These are phyloP conservation scores for Acrobasis repandana DNA, from an alignment of 2,888 invertebrate genomes.

Conservation along the genomic window DNA sequence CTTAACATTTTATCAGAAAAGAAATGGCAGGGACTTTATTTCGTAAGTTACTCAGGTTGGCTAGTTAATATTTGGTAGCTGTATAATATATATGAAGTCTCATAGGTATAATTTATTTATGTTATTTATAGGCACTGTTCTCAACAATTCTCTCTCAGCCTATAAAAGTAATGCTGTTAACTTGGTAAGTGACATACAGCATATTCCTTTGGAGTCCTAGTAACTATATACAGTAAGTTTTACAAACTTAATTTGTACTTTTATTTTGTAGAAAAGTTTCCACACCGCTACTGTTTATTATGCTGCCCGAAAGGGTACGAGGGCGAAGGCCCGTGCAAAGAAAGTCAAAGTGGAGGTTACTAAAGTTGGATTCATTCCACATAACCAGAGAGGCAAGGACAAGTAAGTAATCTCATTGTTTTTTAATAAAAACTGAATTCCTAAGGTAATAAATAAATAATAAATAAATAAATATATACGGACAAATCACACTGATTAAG, in stretches of 20 bases:
- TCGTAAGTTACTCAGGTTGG: slow-evolving; percentile 48
- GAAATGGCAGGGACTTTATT: slow-evolving; percentile 66
- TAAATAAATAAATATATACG: too few species aligned
- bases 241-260: slow-evolving; percentile 16
- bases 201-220: neutral
- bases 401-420: slow-evolving; percentile 38
- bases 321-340: slow-evolving; percentile 88
- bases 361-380: slow-evolving; percentile 89
- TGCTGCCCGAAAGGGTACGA: slow-evolving; percentile 92
- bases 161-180: slow-evolving; percentile 53
- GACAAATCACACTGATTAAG: too few species aligned
- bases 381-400: slow-evolving; percentile 84
- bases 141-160: slow-evolving; percentile 51
- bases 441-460: too few species aligned
- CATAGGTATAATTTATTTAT: slow-evolving; percentile 19
- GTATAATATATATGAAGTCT: neutral
- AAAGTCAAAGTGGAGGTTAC: slow-evolving; percentile 90
- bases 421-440: too few species aligned
- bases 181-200: slow-evolving; percentile 51
- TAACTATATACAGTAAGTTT: neutral
- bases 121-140: slow-evolving; percentile 60
- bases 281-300: slow-evolving; percentile 84
- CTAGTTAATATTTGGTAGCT: neutral
- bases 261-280: slow-evolving; percentile 70
- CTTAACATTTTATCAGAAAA: neutral